phyloP scores from a whole-genome alignment of 1,140 invertebrate species.

The Antheraea mylitta region DNA sequence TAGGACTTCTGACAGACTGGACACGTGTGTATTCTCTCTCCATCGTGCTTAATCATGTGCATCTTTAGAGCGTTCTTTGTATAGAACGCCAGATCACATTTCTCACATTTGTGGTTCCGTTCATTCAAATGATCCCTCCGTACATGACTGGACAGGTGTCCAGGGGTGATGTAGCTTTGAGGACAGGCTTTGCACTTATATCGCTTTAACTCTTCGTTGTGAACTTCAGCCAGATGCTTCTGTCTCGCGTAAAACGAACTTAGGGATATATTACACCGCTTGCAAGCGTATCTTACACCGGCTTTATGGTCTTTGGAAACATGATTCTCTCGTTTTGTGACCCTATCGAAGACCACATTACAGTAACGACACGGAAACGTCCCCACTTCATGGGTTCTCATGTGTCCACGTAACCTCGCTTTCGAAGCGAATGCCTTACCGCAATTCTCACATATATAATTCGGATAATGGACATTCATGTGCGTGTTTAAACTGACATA shows the following conservation, averaged over 20 bases:
- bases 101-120: conserved; percentile 68
- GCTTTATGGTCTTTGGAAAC: conserved; percentile 64
- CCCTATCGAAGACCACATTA: conserved; percentile 68
- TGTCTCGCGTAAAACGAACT: conserved; percentile 59
- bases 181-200: conserved; percentile 67
- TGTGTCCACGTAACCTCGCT: conserved; percentile 75
- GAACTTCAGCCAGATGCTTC: conserved; percentile 61
- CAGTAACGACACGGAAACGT: conserved; percentile 65
- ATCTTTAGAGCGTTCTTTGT: conserved; percentile 81
- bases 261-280: conserved; percentile 53
- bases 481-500: conserved; percentile 69
- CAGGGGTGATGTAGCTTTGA: conserved; percentile 59
- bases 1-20: conserved; percentile 67
- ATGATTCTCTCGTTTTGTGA: conserved; percentile 62
- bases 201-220: conserved; percentile 61
- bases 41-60: conserved; percentile 87
- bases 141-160: conserved; percentile 58
- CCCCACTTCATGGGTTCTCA: conserved; percentile 62
- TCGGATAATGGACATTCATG: conserved; percentile 71
- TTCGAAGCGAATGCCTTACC: conserved; percentile 78
- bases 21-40: conserved; percentile 70
- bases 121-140: conserved; percentile 70
- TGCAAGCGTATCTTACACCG: conserved; percentile 61
- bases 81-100: conserved; percentile 70
- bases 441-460: conserved; percentile 70